A percentile compares a stretch with the other conserved stretches of the same genome.
These are phyloP conservation scores for Lonchura striata DNA, from an alignment of 2,113 vertebrate genomes.

Conservation along the genomic window DNA sequence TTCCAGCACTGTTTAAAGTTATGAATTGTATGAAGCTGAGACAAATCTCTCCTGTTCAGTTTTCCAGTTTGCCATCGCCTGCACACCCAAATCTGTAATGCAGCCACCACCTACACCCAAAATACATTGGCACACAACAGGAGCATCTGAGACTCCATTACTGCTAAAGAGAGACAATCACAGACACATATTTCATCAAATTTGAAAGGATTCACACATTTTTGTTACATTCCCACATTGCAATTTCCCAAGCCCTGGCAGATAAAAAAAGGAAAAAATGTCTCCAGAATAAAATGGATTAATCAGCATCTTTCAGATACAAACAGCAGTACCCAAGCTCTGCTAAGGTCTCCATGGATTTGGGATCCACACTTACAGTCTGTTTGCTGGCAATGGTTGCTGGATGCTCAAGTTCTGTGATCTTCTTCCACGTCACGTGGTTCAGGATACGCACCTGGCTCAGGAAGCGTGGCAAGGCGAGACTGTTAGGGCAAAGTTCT, in stretches of 20 bases:
- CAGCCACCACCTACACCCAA: not conserved
- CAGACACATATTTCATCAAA: fast-evolving
- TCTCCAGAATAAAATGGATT: not conserved
- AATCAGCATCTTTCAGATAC: not conserved
- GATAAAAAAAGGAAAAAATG: not conserved
- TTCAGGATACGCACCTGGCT: conserved; percentile 90
- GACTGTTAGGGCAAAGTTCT: not conserved
- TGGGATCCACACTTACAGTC: conserved; percentile 74
- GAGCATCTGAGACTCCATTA: not conserved
- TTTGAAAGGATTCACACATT: not conserved
- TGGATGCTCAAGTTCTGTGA: conserved; percentile 86
- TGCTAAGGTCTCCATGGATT: not conserved
- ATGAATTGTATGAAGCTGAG: not conserved
- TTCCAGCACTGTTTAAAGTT: not conserved
- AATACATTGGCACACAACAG: not conserved
- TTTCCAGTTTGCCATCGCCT: not conserved
- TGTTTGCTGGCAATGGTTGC: conserved; percentile 74
- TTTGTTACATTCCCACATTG: not conserved
- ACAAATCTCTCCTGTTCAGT: not conserved
- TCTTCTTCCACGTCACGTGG: conserved; percentile 94
- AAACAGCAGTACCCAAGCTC: not conserved
- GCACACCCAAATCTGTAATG: not conserved
- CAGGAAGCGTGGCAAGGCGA: not conserved
- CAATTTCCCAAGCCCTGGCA: not conserved
- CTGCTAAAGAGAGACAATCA: not conserved